Evolutionary conservation across 64 coral and sea anemone genomes (phyloP), one percentile per base, ranked within the genome.

Genomic region (Hydrozoanthus tunicans): DNA sequence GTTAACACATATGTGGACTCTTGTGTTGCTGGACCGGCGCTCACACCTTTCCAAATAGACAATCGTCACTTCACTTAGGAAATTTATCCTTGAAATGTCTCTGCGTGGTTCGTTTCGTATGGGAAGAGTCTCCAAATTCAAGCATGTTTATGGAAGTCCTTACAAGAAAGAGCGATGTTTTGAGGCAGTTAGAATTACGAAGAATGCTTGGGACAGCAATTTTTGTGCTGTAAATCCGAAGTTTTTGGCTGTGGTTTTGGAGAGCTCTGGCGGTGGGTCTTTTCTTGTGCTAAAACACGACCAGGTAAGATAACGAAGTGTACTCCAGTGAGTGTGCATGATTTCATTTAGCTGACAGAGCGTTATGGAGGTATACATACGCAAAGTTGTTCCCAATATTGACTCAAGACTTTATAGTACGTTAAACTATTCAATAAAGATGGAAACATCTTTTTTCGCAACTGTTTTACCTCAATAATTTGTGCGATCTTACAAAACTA

Each of bases 171-270:
- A 99, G 15, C 91, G 81, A 67, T 95, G 97, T 63, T 99, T 96
- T 77, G 97, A 99, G 23, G 94, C 90, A n/a, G 88, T 99, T 54
- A 84, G 94, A 63, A 91, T 99, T 53, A 89, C 94, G 4, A 92
- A 95, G 51, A 95, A 95, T 70, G 78, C 92, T 15, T 96, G 94
- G 82, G 97, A 99, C 64, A 93, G 97, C 61, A 99, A 93, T 64
- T 95, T 94, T 26, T 99, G 97, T 91, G 94, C 97, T 70, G 97
- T 96, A 57, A 99, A 99, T 90, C 97, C 97, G 11, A 99, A 99
- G 68, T 99, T 99, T 80, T 93, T 99, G 15, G 97, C 97, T 25
- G 97, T 99, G 11, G 97, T 92, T 9, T 81, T 99, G 52, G 97
- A 99, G 92, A 93, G 91, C 0, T 91, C 89, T 17, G 94, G 97